Conservation (phyloP, 1,140 invertebrate genomes). For the Drosophila pallidifrons region DNA sequence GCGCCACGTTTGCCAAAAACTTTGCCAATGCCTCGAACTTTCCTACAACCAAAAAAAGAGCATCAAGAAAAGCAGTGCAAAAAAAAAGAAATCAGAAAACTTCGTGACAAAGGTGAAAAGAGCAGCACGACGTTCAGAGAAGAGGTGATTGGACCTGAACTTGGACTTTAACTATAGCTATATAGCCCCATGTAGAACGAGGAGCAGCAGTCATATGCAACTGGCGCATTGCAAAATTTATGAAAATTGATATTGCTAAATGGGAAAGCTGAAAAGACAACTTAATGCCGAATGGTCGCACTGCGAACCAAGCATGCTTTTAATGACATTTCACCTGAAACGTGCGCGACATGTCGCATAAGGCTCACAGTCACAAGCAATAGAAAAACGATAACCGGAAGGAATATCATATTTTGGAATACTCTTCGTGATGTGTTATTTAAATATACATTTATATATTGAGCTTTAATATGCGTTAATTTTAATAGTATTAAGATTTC, state of each 20-base stretch:
- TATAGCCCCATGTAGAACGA: not conserved
- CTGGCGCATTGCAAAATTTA: conserved; percentile 75
- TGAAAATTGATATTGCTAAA: conserved; percentile 79
- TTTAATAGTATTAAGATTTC: no score
- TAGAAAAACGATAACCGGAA: not conserved
- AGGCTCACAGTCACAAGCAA: not conserved
- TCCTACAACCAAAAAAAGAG: conserved; percentile 43
- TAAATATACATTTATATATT: no score
- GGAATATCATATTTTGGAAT: not conserved
- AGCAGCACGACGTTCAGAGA: conserved; percentile 22
- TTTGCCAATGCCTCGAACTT: conserved; percentile 66
- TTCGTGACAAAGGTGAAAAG: conserved; percentile 77
- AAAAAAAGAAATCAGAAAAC: conserved; percentile 31
- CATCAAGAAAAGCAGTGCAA: conserved; percentile 7
- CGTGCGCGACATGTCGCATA: conserved; percentile 47
- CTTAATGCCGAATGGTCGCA: conserved; percentile 59
- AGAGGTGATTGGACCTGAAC: conserved; percentile 17
- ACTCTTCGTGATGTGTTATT: not conserved
- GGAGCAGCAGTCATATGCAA: conserved; percentile 70
- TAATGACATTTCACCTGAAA: conserved; percentile 73
- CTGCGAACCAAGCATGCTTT: conserved; percentile 29
- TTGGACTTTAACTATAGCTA: not conserved
- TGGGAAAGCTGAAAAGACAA: conserved; percentile 67
- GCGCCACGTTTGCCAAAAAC: conserved; percentile 75
- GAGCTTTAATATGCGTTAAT: no score